Percentiles rank a stretch among this genome's conserved stretches.
Conservation (phyloP, 1,140 invertebrate species). For the Gonioctena quinquepunctata region DNA sequence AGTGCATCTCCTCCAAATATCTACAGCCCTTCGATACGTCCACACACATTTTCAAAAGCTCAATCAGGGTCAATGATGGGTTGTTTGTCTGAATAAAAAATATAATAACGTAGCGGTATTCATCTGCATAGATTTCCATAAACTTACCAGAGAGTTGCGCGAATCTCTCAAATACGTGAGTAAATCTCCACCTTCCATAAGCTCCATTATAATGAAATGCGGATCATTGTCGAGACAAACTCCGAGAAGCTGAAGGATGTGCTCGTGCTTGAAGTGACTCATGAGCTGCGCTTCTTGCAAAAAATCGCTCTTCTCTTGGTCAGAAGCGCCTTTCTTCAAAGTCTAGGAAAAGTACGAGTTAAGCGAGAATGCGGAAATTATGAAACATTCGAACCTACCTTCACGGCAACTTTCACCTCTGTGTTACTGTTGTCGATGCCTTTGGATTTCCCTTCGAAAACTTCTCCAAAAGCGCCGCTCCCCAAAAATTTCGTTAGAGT, state of each 20-base stretch:
- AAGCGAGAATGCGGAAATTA: constrained; percentile 11
- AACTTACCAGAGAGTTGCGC: constrained; percentile 68
- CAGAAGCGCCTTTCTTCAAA: constrained; percentile 87
- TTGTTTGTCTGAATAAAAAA: constrained; percentile 38
- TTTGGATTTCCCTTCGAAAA: constrained; percentile 87
- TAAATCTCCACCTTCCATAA: constrained; percentile 96
- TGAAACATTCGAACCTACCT: constrained; percentile 62
- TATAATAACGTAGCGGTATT: neutral
- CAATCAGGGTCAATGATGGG: constrained; percentile 70
- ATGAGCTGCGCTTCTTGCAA: constrained; percentile 95
- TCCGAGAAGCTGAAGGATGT: constrained; percentile 90
- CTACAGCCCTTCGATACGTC: constrained; percentile 92
- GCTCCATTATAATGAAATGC: constrained; percentile 91
- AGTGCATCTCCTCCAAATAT: constrained; percentile 93
- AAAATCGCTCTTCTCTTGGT: constrained; percentile 90
- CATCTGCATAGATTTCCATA: constrained; percentile 6
- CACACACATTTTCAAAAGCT: constrained; percentile 89
- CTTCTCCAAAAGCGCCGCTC: constrained; percentile 96
- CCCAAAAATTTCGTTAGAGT: constrained; percentile 87
- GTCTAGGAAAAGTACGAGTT: constrained; percentile 70
- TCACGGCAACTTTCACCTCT: constrained; percentile 79
- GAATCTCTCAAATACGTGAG: constrained; percentile 84
- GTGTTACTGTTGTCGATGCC: constrained; percentile 62
- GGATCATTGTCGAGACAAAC: constrained; percentile 93
- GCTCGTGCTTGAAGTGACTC: constrained; percentile 96